phyloP scores from a whole-genome alignment of 2,113 vertebrate species.

The Halichoerus grypus region DNA sequence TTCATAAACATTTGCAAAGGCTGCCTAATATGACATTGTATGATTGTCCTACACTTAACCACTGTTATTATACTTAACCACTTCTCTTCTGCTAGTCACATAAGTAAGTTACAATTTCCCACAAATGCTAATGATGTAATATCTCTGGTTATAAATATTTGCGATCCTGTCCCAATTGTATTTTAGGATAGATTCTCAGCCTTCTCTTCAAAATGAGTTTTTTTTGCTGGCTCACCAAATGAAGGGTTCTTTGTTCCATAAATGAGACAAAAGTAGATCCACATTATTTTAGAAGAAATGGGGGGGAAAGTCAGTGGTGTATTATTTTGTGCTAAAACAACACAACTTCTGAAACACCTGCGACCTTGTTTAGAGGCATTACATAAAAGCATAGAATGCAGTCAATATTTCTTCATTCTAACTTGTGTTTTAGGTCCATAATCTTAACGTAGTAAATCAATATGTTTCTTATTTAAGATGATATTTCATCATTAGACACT shows the following conservation, averaged over 20 bases:
- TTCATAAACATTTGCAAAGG: background rate
- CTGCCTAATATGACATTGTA: background rate
- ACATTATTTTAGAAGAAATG: slow-evolving; percentile 59
- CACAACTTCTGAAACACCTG: slow-evolving; percentile 63
- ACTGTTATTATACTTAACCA: background rate
- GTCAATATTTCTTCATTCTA: slow-evolving; percentile 33
- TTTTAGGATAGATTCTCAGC: slow-evolving; percentile 15
- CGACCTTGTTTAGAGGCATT: slow-evolving; percentile 46
- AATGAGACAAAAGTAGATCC: slow-evolving; percentile 68
- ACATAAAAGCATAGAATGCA: slow-evolving; percentile 46
- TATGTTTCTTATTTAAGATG: slow-evolving; percentile 59
- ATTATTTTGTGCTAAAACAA: slow-evolving; percentile 71
- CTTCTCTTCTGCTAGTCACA: background rate
- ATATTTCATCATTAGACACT: slow-evolving; percentile 25
- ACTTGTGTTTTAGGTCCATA: background rate
- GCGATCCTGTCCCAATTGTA: background rate
- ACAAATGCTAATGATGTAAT: background rate
- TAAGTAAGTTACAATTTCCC: background rate
- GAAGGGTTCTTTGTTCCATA: slow-evolving; percentile 44
- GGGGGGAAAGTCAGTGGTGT: slow-evolving; percentile 28
- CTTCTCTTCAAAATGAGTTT: slow-evolving; percentile 44
- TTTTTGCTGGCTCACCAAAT: slow-evolving; percentile 63
- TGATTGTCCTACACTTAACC: background rate
- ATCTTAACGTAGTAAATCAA: slow-evolving; percentile 57
- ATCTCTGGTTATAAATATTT: background rate